These are phyloP conservation scores for Bos taurus DNA, from an alignment of 2,113 vertebrate genomes.

Conservation along the genomic window DNA sequence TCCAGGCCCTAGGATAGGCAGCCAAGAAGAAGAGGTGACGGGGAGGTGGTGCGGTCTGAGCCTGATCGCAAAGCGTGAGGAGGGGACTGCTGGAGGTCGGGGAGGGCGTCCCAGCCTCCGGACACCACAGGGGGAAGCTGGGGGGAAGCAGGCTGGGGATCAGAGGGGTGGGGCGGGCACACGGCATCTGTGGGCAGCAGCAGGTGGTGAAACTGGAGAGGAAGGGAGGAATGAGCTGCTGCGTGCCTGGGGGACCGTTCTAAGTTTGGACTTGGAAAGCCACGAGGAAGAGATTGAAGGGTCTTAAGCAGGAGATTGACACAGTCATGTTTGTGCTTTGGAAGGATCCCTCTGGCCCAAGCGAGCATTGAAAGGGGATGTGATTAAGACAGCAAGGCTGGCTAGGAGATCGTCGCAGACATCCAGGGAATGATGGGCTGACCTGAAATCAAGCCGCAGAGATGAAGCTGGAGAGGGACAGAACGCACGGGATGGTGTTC, in stretches of 20 bases:
- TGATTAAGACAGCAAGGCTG: not conserved
- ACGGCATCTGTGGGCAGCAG: not conserved
- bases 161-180: not conserved
- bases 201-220: conserved; percentile 57
- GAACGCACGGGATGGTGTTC: not conserved
- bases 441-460: not conserved
- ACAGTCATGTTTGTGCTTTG: not conserved
- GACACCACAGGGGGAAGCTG: not conserved
- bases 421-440: not conserved
- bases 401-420: not conserved
- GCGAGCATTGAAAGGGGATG: not conserved
- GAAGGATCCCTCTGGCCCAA: not conserved
- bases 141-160: not conserved
- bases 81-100: not conserved
- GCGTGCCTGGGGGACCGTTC: not conserved
- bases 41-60: not conserved
- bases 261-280: conserved; percentile 48
- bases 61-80: not conserved
- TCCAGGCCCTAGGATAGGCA: not conserved
- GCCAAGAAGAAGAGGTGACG: not conserved
- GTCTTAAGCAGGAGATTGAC: conserved; percentile 13
- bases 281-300: not conserved
- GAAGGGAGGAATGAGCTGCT: not conserved
- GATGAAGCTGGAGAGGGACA: not conserved
- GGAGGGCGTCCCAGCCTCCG: not conserved